These are phyloP conservation scores for Myrmecobius fasciatus DNA, from an alignment of 2,113 vertebrate species.

Conservation along the genomic window DNA sequence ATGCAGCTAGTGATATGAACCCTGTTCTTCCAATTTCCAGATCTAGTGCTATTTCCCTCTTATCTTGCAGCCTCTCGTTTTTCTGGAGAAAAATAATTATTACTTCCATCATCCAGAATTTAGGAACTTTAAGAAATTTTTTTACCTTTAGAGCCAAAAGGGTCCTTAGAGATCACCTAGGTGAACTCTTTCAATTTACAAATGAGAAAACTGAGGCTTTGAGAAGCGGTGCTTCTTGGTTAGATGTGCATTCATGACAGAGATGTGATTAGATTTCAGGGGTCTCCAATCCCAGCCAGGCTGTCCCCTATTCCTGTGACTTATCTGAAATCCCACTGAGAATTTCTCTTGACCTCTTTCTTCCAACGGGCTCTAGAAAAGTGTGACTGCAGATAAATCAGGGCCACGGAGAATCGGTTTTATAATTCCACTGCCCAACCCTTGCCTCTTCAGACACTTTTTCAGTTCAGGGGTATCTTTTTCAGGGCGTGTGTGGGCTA, in stretches of 20 bases:
- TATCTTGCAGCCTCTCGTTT: neutral
- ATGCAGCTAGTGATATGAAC: neutral
- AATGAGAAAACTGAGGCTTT: neutral
- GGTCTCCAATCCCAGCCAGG: neutral
- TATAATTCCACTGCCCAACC: conserved; percentile 73
- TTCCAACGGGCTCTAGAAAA: conserved; percentile 82
- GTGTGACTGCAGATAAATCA: conserved; percentile 77
- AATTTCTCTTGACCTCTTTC: conserved; percentile 81
- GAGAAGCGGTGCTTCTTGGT: neutral
- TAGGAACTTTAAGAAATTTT: conserved; percentile 65
- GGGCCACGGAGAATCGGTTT: conserved; percentile 75
- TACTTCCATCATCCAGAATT: conserved; percentile 81
- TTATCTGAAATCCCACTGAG: conserved; percentile 77
- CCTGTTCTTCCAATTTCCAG: neutral
- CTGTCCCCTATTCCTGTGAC: neutral
- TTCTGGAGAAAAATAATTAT: conserved; percentile 72
- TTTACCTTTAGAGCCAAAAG: neutral
- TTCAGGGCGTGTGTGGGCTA: neutral
- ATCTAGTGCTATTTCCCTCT: neutral
- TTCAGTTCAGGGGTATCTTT: conserved; percentile 31
- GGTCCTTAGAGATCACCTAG: neutral
- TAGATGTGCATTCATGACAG: neutral
- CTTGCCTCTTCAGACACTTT: neutral
- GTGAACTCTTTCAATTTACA: neutral
- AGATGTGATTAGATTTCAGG: neutral